These are phyloP conservation scores for Teleogryllus oceanicus DNA, from an alignment of 2,888 invertebrate genomes.

Conservation along the genomic window DNA sequence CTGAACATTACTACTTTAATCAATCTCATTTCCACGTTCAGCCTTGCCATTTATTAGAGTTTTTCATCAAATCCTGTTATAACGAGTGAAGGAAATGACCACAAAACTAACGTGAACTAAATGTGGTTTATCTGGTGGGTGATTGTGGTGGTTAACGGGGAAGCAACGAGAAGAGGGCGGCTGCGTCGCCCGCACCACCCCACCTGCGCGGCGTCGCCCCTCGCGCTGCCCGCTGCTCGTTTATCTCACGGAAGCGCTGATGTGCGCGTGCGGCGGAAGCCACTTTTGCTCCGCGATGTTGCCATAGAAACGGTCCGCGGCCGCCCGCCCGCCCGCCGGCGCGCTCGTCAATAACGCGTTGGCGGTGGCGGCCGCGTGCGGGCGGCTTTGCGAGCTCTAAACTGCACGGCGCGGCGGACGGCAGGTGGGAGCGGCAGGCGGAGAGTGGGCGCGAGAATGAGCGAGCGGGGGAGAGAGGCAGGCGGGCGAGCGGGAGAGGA, in stretches of 20 bases:
- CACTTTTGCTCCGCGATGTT: slow-evolving; percentile 18
- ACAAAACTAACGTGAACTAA: no score
- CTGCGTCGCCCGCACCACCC: neutral
- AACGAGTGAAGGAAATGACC: no score
- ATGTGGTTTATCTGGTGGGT: no score
- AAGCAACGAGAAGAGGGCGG: no score
- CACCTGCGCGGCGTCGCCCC: neutral
- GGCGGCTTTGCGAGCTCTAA: neutral
- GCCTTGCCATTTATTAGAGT: no score
- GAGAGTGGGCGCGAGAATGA: neutral
- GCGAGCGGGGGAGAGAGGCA: no score
- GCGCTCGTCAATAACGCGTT: neutral
- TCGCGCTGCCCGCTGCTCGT: neutral
- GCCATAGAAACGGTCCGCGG: slow-evolving; percentile 6
- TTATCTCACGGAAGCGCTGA: neutral
- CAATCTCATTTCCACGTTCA: no score
- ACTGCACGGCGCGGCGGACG: neutral
- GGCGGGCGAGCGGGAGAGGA: neutral
- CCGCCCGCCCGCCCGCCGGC: neutral
- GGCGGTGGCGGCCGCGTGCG: neutral
- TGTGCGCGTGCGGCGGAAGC: neutral
- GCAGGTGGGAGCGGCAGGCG: neutral
- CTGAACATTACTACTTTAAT: no score
- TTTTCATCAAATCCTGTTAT: no score
- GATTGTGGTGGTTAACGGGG: no score